Base-by-base conservation (phyloP, 2,113 vertebrate genomes). In the Siniperca chuatsi region DNA sequence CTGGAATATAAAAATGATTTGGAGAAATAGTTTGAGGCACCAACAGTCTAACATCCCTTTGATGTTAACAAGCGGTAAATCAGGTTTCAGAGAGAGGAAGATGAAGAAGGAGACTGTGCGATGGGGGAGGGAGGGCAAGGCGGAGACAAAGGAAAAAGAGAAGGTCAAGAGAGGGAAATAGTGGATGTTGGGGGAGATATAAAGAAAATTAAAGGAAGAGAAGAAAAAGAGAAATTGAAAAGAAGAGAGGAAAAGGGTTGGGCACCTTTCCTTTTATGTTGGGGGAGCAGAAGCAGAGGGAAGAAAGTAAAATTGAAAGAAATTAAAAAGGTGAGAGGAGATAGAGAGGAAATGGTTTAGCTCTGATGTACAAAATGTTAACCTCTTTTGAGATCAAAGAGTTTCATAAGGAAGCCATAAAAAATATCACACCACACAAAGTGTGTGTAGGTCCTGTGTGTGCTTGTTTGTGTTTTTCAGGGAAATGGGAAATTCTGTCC, bases 11-110 rank as follows among this genome's bases (percentile, higher is more conserved):
- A 92, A 92, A 91, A 87, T 88, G 85, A 94, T 92, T 91, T 89
- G 90, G 75, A 92, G 86, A 93, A 92, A 93, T 92, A 92, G 92
- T 93, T 90, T 75, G 91, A 90, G 93, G 93, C 90, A 75, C 76
- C 92, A 90, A 91, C 88, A 84, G 85, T 90, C 85, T 48, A 86
- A 91, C 90, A 58, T 88, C 84, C 89, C 91, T 94, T 94, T 94
- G 93, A 94, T 93, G 91, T 93, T 94, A 93, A 93, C 91, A 91
- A 87, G 91, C 90, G 78, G 91, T 89, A 94, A 94, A 94, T 93
- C 92, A 93, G 85, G 90, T 93, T 91, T 93, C 82, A 83, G 90
- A 89, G 86, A 89, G 85, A 74, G 81, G 82, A 88, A 93, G 92
- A 92, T 91, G 90, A 91, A 89, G 92, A 89, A 86, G 79, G 55